Conservation (phyloP, 2,113 vertebrate genomes). For the Pterophyllum scalare region DNA sequence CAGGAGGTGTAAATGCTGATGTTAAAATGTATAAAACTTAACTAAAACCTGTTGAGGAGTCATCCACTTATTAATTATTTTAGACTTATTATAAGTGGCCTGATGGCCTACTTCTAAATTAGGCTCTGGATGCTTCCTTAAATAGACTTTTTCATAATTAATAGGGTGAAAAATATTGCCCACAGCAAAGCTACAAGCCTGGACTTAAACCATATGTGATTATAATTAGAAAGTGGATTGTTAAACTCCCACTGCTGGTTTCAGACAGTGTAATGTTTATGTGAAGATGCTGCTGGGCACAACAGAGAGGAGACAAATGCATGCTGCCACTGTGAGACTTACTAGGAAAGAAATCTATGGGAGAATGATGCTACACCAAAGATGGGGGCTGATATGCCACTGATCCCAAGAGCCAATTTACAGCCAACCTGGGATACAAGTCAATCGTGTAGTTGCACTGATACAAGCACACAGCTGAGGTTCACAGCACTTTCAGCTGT, state of each 20-base stretch:
- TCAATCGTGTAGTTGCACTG: not conserved
- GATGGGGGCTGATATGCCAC: not conserved
- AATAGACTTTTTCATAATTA: slow-evolving; percentile 42
- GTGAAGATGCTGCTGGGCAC: not conserved
- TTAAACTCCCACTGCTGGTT: not conserved
- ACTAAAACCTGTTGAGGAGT: slow-evolving; percentile 20
- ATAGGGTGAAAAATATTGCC: not conserved
- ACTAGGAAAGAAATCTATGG: not conserved
- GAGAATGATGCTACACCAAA: not conserved
- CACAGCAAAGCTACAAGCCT: not conserved
- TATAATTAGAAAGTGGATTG: not conserved
- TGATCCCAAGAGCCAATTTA: not conserved
- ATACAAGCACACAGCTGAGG: not conserved
- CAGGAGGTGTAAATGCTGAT: not conserved
- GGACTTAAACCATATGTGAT: slow-evolving; percentile 29
- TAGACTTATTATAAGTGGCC: slow-evolving; percentile 17
- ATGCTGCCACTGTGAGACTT: not conserved
- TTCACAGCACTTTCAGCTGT: not conserved
- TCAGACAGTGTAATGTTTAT: not conserved
- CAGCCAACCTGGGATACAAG: not conserved
- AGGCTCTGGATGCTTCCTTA: not conserved
- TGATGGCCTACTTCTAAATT: slow-evolving; percentile 16
- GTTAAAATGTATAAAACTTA: not conserved
- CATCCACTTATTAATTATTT: slow-evolving; percentile 5
- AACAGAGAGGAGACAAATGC: not conserved